Percentiles rank a stretch among this genome's conserved stretches.
Conservation (phyloP, 2,113 vertebrate genomes). For the Odobenus rosmarus region DNA sequence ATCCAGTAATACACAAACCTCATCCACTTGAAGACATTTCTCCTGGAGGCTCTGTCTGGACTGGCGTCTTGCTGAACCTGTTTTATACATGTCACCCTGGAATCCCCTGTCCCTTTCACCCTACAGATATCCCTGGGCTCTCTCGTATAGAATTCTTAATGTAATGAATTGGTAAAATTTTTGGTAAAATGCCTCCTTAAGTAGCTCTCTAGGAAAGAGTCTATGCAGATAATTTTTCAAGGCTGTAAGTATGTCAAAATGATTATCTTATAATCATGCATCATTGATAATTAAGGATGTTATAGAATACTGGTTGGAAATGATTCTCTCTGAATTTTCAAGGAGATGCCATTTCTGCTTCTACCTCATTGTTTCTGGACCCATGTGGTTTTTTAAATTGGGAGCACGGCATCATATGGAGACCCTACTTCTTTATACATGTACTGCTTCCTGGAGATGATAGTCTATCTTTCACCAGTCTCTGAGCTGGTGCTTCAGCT, state of each 20-base stretch:
- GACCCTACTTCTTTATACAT: rapidly evolving
- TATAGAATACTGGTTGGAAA: background rate
- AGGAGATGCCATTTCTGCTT: background rate
- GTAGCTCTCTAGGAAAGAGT: background rate
- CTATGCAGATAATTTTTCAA: background rate
- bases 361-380: no score
- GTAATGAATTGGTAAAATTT: background rate
- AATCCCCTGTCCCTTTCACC: rapidly evolving
- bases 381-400: background rate
- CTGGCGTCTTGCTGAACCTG: background rate
- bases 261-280: background rate
- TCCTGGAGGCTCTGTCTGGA: background rate
- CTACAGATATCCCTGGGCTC: background rate
- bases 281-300: background rate
- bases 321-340: background rate
- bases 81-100: background rate
- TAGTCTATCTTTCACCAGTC: no score
- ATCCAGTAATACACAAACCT: background rate
- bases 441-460: background rate
- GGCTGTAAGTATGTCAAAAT: background rate
- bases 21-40: background rate
- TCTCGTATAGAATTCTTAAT: background rate
- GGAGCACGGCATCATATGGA: background rate
- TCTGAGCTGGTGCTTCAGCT: no score
- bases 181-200: background rate